phyloP scores from a whole-genome alignment of 2,113 vertebrate species.

The Antechinus flavipes region DNA sequence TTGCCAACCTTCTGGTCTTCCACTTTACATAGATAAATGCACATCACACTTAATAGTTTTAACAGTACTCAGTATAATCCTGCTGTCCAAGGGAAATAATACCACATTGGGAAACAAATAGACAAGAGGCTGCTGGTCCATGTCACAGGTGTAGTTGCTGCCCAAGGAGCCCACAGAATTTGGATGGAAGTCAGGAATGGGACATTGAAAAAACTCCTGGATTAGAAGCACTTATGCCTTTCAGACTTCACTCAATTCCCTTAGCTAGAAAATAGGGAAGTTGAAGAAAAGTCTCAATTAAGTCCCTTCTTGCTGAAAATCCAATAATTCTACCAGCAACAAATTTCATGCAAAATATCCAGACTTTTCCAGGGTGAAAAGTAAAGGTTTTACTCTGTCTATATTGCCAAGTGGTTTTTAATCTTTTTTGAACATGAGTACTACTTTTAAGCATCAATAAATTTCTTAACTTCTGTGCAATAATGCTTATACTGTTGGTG shows the following conservation, averaged over 20 bases:
- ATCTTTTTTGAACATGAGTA: not conserved
- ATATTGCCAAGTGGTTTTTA: not conserved
- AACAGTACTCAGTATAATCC: rapidly evolving
- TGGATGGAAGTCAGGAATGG: not conserved
- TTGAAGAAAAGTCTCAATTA: not conserved
- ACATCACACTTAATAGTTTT: not conserved
- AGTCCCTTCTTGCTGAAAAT: not conserved
- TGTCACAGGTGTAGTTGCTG: not conserved
- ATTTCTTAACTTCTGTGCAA: not conserved
- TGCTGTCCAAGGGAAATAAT: not conserved
- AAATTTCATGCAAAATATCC: not conserved
- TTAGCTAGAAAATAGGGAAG: not conserved
- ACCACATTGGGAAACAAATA: not conserved
- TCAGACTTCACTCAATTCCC: not conserved
- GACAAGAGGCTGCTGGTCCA: not conserved
- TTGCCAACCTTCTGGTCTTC: not conserved
- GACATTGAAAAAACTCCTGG: not conserved
- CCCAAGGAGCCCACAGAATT: not conserved
- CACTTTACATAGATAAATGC: not conserved
- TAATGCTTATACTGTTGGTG: not conserved
- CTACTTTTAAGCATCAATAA: not conserved
- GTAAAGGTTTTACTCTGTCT: not conserved
- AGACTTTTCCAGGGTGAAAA: not conserved
- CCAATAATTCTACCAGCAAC: not conserved
- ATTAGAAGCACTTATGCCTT: not conserved